Evolutionary conservation across 2,888 invertebrate species (phyloP).

Genomic region (Dasypogon diadema): DNA sequence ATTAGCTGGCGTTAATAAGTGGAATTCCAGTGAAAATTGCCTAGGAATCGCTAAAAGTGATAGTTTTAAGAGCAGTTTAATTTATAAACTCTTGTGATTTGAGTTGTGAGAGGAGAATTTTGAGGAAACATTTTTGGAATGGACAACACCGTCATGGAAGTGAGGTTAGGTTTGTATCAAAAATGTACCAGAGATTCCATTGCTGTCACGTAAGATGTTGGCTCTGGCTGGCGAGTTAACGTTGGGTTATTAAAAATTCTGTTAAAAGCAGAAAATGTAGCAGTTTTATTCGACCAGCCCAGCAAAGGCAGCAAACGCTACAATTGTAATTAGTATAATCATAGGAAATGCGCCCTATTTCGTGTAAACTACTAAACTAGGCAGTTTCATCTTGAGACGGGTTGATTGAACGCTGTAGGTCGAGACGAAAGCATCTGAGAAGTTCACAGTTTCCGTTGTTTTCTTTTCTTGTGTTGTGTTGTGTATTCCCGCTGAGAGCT

Average conservation of each 20-base stretch:
- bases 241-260: too few species aligned
- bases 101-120: background rate
- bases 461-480: background rate
- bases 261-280: too few species aligned
- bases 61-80: slow-evolving; percentile 16
- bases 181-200: background rate
- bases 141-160: slow-evolving; percentile 11
- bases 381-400: slow-evolving; percentile 16
- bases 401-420: slow-evolving; percentile 25
- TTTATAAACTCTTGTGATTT: slow-evolving; percentile 2
- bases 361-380: background rate
- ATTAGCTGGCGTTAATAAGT: background rate
- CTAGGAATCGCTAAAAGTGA: background rate
- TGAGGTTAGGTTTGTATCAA: slow-evolving; percentile 46
- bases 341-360: slow-evolving; percentile 31
- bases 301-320: too few species aligned
- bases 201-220: slow-evolving; percentile 9
- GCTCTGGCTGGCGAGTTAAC: background rate
- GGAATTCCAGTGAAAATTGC: background rate
- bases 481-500: background rate
- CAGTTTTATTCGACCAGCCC: too few species aligned
- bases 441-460: background rate
- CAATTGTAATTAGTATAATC: background rate
- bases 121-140: slow-evolving; percentile 10
- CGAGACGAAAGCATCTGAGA: background rate